Evolutionary conservation across 2,797 vertebrate genomes (phyloP).

Genomic region (Artibeus lituratus): DNA sequence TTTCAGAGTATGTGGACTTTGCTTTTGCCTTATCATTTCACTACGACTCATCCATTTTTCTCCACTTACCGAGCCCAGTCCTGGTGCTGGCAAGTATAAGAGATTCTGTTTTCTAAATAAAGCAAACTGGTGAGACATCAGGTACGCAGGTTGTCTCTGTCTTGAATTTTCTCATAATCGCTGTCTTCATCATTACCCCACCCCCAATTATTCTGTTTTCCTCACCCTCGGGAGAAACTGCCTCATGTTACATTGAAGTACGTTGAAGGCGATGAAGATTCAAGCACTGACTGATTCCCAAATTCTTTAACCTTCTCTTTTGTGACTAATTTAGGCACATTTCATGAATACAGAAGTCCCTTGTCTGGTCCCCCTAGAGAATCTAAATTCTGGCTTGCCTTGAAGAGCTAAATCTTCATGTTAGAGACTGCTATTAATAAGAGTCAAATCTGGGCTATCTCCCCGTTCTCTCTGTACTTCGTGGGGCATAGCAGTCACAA

Average conservation of each 20-base stretch:
- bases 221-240: not conserved
- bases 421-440: not conserved
- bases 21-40: not conserved
- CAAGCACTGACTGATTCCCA: not conserved
- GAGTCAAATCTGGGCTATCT: not conserved
- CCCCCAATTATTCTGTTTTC: not conserved
- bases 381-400: not conserved
- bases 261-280: not conserved
- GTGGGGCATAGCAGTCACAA: not conserved
- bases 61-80: not conserved
- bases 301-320: not conserved
- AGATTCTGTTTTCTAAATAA: not conserved
- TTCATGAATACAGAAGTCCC: not conserved
- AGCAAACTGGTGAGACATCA: not conserved
- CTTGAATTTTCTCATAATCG: conserved; percentile 4
- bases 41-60: not conserved
- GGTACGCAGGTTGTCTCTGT: not conserved
- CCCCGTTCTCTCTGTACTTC: not conserved
- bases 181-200: not conserved
- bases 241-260: not conserved
- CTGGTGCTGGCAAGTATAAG: not conserved
- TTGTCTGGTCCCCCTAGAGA: not conserved
- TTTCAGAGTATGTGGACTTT: not conserved
- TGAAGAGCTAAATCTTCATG: not conserved
- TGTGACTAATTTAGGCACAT: not conserved